A percentile compares a stretch with the other conserved stretches of the same genome.
Conservation (phyloP, 2,888 invertebrate species). For the Gymnoscelis rufifasciata region DNA sequence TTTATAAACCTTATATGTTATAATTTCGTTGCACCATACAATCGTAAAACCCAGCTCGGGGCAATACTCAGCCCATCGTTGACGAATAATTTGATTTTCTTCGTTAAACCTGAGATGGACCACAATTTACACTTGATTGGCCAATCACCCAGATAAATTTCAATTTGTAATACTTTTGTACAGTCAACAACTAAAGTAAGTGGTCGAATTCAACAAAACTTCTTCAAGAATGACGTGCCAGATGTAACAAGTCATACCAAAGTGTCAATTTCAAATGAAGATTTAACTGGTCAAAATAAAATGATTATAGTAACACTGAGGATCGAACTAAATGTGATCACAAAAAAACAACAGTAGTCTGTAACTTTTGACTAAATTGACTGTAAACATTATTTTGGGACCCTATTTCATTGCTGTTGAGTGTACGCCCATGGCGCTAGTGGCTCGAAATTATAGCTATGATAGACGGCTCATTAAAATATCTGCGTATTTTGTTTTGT, state of each 20-base stretch:
- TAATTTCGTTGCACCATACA: background rate
- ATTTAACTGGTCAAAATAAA: too few species aligned
- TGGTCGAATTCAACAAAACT: too few species aligned
- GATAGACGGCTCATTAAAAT: constrained; percentile 39
- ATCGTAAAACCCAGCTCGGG: background rate
- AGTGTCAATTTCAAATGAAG: too few species aligned
- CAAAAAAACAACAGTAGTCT: too few species aligned
- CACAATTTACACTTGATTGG: background rate
- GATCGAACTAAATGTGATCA: too few species aligned
- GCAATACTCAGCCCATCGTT: background rate
- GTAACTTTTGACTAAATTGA: too few species aligned
- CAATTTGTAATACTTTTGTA: constrained; percentile 17
- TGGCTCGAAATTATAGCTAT: constrained; percentile 25
- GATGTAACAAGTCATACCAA: too few species aligned
- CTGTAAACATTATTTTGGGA: too few species aligned
- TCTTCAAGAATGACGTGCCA: too few species aligned
- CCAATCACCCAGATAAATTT: constrained; percentile 12
- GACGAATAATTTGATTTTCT: background rate
- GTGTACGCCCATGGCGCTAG: constrained; percentile 14
- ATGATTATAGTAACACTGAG: too few species aligned
- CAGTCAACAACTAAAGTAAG: too few species aligned
- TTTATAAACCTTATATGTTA: background rate
- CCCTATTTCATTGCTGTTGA: too few species aligned
- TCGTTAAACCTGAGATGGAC: background rate
- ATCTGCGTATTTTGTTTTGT: constrained; percentile 33